phyloP scores from a whole-genome alignment of 2,113 vertebrate species.

The Eulemur macaco region DNA sequence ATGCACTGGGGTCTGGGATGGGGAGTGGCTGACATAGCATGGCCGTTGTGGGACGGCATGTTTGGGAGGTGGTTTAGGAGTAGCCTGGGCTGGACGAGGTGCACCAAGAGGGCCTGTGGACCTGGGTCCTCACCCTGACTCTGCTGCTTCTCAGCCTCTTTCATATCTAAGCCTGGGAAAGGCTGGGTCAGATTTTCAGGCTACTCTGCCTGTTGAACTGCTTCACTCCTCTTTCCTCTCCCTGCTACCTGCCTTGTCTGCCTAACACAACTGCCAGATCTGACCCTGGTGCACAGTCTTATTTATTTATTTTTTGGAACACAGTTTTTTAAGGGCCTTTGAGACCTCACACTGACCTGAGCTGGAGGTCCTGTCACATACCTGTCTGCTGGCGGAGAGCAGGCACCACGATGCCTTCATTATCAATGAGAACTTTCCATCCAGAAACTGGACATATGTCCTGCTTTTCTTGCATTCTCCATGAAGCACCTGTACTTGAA shows the following conservation, averaged over 20 bases:
- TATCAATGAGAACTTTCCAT: accelerated
- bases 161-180: not conserved
- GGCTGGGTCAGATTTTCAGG: not conserved
- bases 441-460: accelerated
- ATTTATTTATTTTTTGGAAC: not conserved
- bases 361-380: accelerated
- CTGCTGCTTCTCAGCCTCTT: not conserved
- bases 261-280: too few relatives aligned
- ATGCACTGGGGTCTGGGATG: accelerated
- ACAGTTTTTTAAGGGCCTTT: not conserved
- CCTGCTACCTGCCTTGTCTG: not conserved
- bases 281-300: not conserved
- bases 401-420: not conserved
- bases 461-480: not conserved
- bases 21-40: accelerated
- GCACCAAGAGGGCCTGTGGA: accelerated
- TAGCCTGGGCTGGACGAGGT: not conserved
- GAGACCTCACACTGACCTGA: not conserved
- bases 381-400: accelerated
- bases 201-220: too few relatives aligned
- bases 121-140: not conserved
- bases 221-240: too few relatives aligned
- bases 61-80: not conserved
- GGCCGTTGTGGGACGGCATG: too few relatives aligned
- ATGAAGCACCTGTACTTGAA: accelerated